Evolutionary conservation across 2,797 vertebrate genomes (phyloP), one percentile per base, ranked within the genome.

Genomic region (Poecilia velifera): DNA sequence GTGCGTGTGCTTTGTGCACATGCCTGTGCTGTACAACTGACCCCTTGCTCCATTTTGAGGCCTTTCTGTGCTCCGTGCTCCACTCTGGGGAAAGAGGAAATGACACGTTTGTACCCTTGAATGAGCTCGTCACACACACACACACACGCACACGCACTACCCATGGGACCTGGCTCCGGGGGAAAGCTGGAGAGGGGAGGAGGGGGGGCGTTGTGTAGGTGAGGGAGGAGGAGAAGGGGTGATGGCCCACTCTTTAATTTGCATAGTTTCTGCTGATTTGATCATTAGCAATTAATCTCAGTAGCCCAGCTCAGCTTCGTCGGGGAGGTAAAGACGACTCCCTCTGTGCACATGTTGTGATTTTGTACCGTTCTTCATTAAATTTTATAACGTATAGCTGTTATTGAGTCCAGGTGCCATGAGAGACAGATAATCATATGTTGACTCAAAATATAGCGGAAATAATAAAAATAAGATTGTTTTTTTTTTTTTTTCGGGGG

Each of bases 241-340:
- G 72, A 20, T 51, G 86, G 77, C 66, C 81, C 51, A 68, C 88
- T 93, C 91, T 93, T 93, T 95, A 93, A 96, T 95, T 94, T 94
- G 90, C 88, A 88, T 90, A 87, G 92, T 90, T 93, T 94, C 89
- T 91, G 91, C 91, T 95, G 94, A 96, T 95, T 95, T 95, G 94
- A 94, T 96, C 94, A 90, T 93, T 93, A 94, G 92, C 92, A 94
- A 95, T 96, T 94, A 91, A 95, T 95, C 94, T 95, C 93, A 94
- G 89, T 91, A 89, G 93, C 89, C 92, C 83, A 79, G 88, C 90
- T 88, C 51, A 31, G 82, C 88, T 83, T 82, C 86, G 76, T 82
- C 73, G 83, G 83, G 84, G 78, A 85, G 85, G 86, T 10, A 79
- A 83, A 82, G 81, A 88, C 76, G 87, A 43, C 10, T n/a, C 84